A percentile compares a stretch with the other conserved stretches of the same genome.
phyloP scores from a whole-genome alignment of 1,140 invertebrate genomes.

The Aphelenchoides besseyi region DNA sequence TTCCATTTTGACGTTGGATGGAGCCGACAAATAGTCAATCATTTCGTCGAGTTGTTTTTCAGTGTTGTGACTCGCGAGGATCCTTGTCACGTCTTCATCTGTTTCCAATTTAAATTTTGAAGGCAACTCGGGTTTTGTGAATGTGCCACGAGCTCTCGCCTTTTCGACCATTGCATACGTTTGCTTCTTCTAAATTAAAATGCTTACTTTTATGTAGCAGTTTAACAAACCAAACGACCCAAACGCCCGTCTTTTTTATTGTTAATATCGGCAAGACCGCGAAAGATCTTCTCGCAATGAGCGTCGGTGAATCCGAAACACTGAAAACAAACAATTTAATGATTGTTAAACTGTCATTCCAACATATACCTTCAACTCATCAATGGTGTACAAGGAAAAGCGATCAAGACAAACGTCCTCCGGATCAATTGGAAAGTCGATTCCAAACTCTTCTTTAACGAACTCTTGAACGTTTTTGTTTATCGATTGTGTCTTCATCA shows the following conservation, averaged over 20 bases:
- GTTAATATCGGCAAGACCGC: background rate
- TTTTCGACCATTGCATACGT: too few relatives aligned
- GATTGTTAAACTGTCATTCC: background rate
- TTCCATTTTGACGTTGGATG: background rate
- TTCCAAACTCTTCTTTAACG: background rate
- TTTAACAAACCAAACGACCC: too few relatives aligned
- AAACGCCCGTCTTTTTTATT: too few relatives aligned
- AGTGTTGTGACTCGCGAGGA: too few relatives aligned
- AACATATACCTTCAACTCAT: background rate
- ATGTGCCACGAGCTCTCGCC: too few relatives aligned
- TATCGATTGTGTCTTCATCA: too few relatives aligned
- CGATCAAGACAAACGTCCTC: background rate
- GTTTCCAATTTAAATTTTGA: too few relatives aligned
- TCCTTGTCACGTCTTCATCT: too few relatives aligned
- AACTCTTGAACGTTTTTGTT: background rate
- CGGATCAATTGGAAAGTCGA: background rate
- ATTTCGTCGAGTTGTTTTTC: background rate
- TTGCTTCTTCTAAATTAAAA: too few relatives aligned
- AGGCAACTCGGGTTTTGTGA: too few relatives aligned
- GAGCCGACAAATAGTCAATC: background rate
- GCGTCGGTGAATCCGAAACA: background rate
- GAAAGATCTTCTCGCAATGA: background rate
- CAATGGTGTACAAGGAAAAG: background rate
- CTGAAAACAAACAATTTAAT: background rate
- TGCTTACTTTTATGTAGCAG: too few relatives aligned